These are phyloP conservation scores for Thripadectes ignobilis DNA, from an alignment of 2,797 vertebrate genomes.

Conservation along the genomic window DNA sequence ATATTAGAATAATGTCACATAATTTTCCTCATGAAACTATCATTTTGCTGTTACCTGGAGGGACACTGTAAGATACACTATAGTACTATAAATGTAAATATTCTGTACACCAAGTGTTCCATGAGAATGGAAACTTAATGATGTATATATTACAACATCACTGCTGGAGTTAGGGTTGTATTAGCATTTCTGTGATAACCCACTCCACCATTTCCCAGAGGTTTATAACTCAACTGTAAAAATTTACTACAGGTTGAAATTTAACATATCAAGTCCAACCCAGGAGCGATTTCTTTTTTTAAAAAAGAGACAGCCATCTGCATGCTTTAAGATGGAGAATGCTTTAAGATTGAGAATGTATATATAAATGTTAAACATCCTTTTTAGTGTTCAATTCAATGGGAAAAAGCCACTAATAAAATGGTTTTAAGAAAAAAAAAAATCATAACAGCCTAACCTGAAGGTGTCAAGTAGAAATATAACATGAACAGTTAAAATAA, in stretches of 20 bases:
- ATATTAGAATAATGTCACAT: conserved; percentile 68
- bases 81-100: conserved; percentile 72
- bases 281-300: not conserved
- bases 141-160: conserved; percentile 63
- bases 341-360: not conserved
- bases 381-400: not conserved
- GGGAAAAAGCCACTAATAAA: not conserved
- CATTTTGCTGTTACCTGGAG: conserved; percentile 65
- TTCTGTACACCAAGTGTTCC: conserved; percentile 58
- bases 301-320: not conserved
- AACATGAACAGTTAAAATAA: not conserved
- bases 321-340: not conserved
- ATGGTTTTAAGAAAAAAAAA: not conserved
- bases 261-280: not conserved
- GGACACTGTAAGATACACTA: conserved; percentile 50
- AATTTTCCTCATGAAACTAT: conserved; percentile 66
- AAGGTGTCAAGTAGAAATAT: not conserved
- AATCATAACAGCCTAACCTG: not conserved
- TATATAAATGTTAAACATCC: not conserved
- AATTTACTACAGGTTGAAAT: conserved; percentile 43
- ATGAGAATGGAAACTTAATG: conserved; percentile 63
- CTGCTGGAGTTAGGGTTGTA: conserved; percentile 28
- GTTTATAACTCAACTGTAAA: conserved; percentile 48
- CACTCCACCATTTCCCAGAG: conserved; percentile 22
- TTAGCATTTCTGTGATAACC: conserved; percentile 64